These are phyloP conservation scores for Cheilosia pagana DNA, from an alignment of 2,888 invertebrate species.

Conservation along the genomic window DNA sequence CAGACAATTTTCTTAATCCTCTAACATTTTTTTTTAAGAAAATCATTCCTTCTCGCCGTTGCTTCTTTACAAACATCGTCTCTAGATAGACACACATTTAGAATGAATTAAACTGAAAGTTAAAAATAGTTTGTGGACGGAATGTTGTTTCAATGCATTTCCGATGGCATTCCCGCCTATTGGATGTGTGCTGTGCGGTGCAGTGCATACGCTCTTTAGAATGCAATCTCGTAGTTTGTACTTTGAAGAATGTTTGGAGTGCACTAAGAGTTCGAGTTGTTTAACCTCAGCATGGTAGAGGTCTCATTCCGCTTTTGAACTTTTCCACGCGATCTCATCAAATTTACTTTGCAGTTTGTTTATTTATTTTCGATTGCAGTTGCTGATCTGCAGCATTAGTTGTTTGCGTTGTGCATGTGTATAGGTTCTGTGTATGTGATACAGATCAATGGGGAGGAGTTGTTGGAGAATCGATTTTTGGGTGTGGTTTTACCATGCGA, in stretches of 20 bases:
- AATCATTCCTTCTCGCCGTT: not conserved
- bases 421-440: slow-evolving; percentile 45
- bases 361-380: slow-evolving; percentile 35
- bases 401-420: slow-evolving; percentile 24
- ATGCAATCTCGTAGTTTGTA: slow-evolving; percentile 55
- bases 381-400: slow-evolving; percentile 28
- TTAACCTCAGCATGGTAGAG: slow-evolving; percentile 68
- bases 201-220: slow-evolving; percentile 31
- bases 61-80: slow-evolving; percentile 1
- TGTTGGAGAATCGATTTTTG: slow-evolving; percentile 15
- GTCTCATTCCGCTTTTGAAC: slow-evolving; percentile 68
- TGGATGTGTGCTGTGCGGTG: not conserved
- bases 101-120: slow-evolving; percentile 59
- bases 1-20: slow-evolving; percentile 45
- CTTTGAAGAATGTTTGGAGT: slow-evolving; percentile 69
- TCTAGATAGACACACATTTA: slow-evolving; percentile 35
- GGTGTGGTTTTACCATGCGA: slow-evolving; percentile 39
- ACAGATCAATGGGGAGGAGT: slow-evolving; percentile 24
- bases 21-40: not conserved
- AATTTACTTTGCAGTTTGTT: slow-evolving; percentile 45
- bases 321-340: slow-evolving; percentile 58
- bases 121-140: slow-evolving; percentile 58
- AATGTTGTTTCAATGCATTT: slow-evolving; percentile 45
- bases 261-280: slow-evolving; percentile 61
- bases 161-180: slow-evolving; percentile 29